Evolutionary conservation across 1,140 invertebrate species (phyloP), one percentile per base, ranked within the genome.

Genomic region (Daktulosphaira vitifoliae): DNA sequence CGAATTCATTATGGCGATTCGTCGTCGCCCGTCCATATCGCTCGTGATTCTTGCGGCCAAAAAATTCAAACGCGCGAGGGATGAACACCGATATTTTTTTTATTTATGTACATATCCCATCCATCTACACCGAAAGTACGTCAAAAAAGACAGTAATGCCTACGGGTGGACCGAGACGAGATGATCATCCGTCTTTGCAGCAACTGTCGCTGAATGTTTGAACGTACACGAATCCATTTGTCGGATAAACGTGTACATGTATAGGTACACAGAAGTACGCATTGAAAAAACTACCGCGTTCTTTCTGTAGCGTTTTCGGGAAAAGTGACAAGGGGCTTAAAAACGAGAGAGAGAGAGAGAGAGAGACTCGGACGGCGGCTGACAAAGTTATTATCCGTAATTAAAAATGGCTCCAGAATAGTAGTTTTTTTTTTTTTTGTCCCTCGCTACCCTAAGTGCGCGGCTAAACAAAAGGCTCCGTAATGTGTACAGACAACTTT

Each of bases 151-250:
- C 29, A 33, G 29, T 6, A 5, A 33, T 5, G 29, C n/a, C n/a
- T 33, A 33, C 5, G 29, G 29, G 11, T 33, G 11, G 29, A 33
- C 29, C 15, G 18, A 46, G n/a, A n/a, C 23, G 56, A 39, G 56
- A 46, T 23, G 23, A 48, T 62, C 56, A 62, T 62, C 56, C 29
- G 56, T 62, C 56, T 62, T 62, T 39, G 25, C 25, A 33, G 29
- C 29, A 33, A 33, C 38, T 46, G 56, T 62, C 56, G 29, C 44
- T 62, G 56, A 62, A 22, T 62, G 42, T 62, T 62, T 46, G 56
- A 39, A 62, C 56, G 56, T 62, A 62, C 56, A 62, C 56, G 56
- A 62, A 62, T 62, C 56, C 56, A 62, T 62, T 62, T 62, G 56
- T 62, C 56, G 56, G 42, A 15, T 3, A 33, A 33, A 11, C 29